Conservation (phyloP, 2,888 invertebrate species). For the Thyatira batis region DNA sequence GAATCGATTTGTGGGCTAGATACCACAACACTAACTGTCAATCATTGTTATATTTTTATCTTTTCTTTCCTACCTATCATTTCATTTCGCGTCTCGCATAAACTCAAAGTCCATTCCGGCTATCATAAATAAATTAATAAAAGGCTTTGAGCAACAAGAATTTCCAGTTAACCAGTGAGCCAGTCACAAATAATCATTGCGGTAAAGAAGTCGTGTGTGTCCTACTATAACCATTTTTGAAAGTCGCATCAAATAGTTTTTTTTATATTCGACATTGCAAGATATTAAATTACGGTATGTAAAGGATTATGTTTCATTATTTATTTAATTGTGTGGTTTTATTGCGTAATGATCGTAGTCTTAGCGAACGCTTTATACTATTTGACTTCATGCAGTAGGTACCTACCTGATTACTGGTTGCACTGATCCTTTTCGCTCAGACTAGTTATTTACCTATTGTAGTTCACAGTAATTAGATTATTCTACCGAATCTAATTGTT, state of each 20-base stretch:
- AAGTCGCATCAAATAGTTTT: not conserved
- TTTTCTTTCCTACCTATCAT: not conserved
- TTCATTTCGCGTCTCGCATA: not conserved
- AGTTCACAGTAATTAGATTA: not conserved
- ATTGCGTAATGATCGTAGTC: not conserved
- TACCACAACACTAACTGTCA: not conserved
- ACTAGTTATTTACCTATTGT: too few species aligned
- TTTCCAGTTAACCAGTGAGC: not conserved
- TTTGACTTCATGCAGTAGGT: not conserved
- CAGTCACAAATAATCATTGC: not conserved
- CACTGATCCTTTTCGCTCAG: too few species aligned
- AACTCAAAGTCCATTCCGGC: not conserved
- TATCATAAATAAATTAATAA: not conserved
- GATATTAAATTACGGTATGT: not conserved
- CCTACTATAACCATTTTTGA: not conserved
- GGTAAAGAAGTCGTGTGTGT: not conserved
- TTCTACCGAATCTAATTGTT: not conserved
- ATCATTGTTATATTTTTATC: not conserved
- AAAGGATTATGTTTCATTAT: not conserved
- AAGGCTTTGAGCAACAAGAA: not conserved
- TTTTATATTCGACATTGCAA: not conserved
- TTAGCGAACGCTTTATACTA: not conserved
- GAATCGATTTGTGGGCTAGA: not conserved
- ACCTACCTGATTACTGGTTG: not conserved
- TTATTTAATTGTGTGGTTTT: not conserved